phyloP scores from a whole-genome alignment of 2,113 vertebrate species.

The Sigmodon hispidus region DNA sequence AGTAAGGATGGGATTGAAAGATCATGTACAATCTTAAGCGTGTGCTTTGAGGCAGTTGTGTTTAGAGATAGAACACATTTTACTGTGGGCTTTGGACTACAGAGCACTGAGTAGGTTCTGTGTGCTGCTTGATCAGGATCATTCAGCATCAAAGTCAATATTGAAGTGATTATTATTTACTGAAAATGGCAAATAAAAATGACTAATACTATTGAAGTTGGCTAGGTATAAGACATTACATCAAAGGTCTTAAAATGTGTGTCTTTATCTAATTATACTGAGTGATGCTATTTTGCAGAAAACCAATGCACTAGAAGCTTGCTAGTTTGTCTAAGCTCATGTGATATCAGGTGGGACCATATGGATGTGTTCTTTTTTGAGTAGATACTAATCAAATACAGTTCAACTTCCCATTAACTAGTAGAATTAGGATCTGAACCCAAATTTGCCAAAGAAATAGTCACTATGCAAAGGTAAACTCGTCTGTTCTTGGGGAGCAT shows the following conservation, averaged over 20 bases:
- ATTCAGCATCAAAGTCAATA: background rate
- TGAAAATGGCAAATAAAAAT: background rate
- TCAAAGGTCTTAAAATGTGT: background rate
- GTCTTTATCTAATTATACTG: background rate
- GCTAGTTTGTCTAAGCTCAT: background rate
- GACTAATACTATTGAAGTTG: background rate
- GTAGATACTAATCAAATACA: background rate
- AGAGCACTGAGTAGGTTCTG: background rate
- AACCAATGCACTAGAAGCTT: background rate
- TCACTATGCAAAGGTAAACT: background rate
- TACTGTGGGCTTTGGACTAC: background rate
- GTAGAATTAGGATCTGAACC: background rate
- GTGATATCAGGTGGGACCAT: background rate
- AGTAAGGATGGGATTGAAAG: background rate
- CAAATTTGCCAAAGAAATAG: background rate
- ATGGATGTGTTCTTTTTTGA: background rate
- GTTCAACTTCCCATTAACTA: conserved; percentile 8
- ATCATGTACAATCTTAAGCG: background rate
- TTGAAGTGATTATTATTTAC: conserved; percentile 23
- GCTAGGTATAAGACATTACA: background rate
- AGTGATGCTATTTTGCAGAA: background rate
- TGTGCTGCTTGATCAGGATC: background rate
- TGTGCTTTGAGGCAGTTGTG: background rate
- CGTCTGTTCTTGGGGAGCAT: background rate
- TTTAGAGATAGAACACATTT: background rate